Conservation (phyloP, 1,140 invertebrate species). For the Coptotermes formosanus region DNA sequence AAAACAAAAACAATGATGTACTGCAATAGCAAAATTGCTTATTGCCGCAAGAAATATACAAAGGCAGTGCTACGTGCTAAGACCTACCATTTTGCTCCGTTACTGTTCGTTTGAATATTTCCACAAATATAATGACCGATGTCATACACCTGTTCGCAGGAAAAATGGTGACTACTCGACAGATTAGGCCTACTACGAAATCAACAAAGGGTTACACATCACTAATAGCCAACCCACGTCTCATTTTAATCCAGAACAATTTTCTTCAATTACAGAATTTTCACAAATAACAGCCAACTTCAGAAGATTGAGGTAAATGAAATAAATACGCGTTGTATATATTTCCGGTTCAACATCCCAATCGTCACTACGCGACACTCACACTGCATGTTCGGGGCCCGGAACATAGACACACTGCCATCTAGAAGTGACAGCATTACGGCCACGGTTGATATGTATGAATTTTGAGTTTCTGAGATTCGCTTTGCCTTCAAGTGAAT, state of each 20-base stretch:
- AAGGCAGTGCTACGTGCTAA: background rate
- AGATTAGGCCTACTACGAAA: slow-evolving; percentile 23
- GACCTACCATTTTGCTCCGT: slow-evolving; percentile 21
- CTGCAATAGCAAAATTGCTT: background rate
- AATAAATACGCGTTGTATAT: background rate
- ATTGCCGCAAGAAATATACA: background rate
- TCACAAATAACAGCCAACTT: background rate
- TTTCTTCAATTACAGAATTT: background rate
- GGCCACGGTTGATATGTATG: too few relatives aligned
- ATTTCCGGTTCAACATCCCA: slow-evolving; percentile 10
- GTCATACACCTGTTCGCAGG: slow-evolving; percentile 23
- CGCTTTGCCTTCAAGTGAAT: too few relatives aligned
- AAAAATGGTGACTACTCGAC: slow-evolving; percentile 28
- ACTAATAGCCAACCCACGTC: background rate
- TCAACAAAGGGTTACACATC: background rate
- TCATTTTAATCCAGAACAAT: background rate
- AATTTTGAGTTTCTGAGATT: too few relatives aligned
- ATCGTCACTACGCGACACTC: background rate
- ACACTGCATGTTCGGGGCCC: background rate
- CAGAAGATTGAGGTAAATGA: background rate
- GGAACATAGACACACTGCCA: too few relatives aligned
- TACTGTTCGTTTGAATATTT: slow-evolving; percentile 14
- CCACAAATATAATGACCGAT: slow-evolving; percentile 24
- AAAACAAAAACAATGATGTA: background rate
- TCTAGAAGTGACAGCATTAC: too few relatives aligned